Percentiles rank a stretch among this genome's conserved stretches.
Evolutionary conservation across 2,113 vertebrate species (phyloP).

Genomic region (Cisticola juncidis): DNA sequence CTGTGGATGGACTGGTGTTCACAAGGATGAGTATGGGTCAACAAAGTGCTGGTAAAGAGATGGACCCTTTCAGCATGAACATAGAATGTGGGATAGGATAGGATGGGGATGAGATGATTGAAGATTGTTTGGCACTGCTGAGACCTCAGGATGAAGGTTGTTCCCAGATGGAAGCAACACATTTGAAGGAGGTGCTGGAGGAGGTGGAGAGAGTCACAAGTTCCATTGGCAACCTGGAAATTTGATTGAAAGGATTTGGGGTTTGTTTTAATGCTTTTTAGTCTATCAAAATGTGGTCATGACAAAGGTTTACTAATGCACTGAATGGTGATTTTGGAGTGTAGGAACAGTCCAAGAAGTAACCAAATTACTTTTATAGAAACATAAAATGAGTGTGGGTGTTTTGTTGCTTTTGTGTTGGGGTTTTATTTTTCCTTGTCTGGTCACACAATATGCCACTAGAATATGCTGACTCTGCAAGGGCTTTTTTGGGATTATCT

Average conservation of each 20-base stretch:
- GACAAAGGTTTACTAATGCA: not conserved
- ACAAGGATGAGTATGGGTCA: not conserved
- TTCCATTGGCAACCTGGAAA: not conserved
- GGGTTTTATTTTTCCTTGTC: not conserved
- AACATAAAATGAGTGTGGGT: not conserved
- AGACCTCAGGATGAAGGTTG: not conserved
- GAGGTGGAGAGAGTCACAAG: accelerated
- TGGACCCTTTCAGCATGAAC: not conserved
- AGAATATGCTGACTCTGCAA: not conserved
- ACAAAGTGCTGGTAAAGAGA: not conserved
- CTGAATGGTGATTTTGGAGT: not conserved
- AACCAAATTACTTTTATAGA: not conserved
- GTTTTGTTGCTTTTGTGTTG: not conserved
- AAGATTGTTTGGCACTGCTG: not conserved
- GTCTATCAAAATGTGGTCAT: not conserved
- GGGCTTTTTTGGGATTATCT: not conserved
- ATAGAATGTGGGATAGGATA: not conserved
- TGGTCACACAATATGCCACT: not conserved
- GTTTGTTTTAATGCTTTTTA: not conserved
- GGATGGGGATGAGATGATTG: not conserved
- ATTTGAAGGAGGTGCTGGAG: not conserved
- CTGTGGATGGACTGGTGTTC: not conserved
- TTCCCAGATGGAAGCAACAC: not conserved
- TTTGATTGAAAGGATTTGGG: not conserved
- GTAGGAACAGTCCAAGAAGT: not conserved